Evolutionary conservation across 1,140 invertebrate genomes (phyloP).

Genomic region (Drosophila setifemur): DNA sequence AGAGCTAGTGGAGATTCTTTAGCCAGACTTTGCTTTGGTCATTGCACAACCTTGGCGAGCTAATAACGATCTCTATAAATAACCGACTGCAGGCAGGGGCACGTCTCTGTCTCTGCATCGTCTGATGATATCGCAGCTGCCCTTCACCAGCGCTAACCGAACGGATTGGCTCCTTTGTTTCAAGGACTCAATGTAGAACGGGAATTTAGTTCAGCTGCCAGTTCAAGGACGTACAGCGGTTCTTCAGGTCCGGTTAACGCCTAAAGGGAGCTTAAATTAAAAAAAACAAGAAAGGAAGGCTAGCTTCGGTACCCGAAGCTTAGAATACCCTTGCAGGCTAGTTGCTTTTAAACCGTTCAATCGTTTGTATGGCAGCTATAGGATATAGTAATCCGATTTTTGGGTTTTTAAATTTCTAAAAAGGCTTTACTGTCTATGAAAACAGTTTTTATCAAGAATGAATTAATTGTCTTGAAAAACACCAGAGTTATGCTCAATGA

Average conservation of each 20-base stretch:
- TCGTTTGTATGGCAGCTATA: too few relatives aligned
- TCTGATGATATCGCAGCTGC: constrained; percentile 53
- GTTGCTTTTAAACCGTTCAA: too few relatives aligned
- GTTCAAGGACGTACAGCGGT: constrained; percentile 78
- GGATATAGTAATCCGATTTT: too few relatives aligned
- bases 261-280: background rate
- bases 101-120: constrained; percentile 36
- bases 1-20: constrained; percentile 30
- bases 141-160: constrained; percentile 55
- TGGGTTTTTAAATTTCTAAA: too few relatives aligned
- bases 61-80: constrained; percentile 75
- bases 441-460: too few relatives aligned
- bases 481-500: too few relatives aligned
- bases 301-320: too few relatives aligned
- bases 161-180: constrained; percentile 28
- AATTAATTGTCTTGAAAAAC: too few relatives aligned
- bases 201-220: constrained; percentile 71
- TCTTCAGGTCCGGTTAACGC: constrained; percentile 63
- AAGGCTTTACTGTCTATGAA: too few relatives aligned
- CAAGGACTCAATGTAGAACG: constrained; percentile 65
- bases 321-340: too few relatives aligned
- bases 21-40: constrained; percentile 59
- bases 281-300: too few relatives aligned
- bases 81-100: constrained; percentile 46
- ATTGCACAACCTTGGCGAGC: constrained; percentile 62